Evolutionary conservation across 2,797 vertebrate species (phyloP), one percentile per base, ranked within the genome.

Genomic region (Amblyraja radiata): DNA sequence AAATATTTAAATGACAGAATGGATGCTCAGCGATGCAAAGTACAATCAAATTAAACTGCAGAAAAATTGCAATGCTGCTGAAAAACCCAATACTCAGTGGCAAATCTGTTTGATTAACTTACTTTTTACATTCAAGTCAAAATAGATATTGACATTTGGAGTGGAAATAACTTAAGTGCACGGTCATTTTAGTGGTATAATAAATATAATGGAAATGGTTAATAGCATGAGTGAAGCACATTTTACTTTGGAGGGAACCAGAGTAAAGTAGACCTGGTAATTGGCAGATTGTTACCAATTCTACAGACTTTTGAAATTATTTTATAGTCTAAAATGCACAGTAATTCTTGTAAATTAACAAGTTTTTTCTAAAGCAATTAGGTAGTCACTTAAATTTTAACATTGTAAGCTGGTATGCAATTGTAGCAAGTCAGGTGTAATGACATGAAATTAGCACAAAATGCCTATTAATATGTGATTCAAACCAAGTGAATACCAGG

Each of bases 401-500:
- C 10, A 36, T 88, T n/a, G n/a, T 13, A 6, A 65, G 6, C n/a
- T 65, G 13, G 6, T 32, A 10, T 61, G 28, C 36, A 32, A 14
- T 88, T 88, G n/a, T 18, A 88, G 32, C 14, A 88, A 65, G 61
- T 68, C 84, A 21, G 84, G 84, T 88, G 61, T 65, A 88, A 88
- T 68, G 14, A 88, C 14, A 21, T 88, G 61, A 88, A 88, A 88
- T 88, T 65, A 88, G 84, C 63, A 32, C 14, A 88, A 46, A 2
- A 88, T 88, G 61, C 28, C 61, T 88, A 65, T 36, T 88, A 63
- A 88, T 32, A 61, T 65, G 83, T 78, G n/a, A 65, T 88, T 65
- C 84, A 88, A 36, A 18, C 84, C 84, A 88, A 88, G 61, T 65
- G 61, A 32, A 65, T 36, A 88, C 2, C 32, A 63, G 83, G 58